Conservation (phyloP, 2,888 invertebrate genomes). For the Netelia inedita region DNA sequence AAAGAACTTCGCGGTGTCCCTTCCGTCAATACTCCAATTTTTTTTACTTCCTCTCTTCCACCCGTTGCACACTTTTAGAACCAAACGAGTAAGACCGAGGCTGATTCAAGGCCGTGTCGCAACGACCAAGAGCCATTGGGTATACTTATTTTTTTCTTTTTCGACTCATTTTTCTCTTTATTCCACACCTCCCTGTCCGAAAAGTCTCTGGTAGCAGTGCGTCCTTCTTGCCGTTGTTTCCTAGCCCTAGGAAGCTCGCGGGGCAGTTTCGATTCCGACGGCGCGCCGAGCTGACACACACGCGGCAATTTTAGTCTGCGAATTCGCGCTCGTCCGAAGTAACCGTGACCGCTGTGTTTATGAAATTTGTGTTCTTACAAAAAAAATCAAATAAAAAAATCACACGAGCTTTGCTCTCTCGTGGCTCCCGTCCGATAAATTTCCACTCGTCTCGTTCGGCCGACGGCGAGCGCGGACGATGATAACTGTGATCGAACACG, state of each 20-base stretch:
- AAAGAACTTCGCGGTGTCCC: conserved; percentile 72
- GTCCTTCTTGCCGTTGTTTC: conserved; percentile 31
- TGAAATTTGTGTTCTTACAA: neutral
- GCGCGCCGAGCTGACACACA: conserved; percentile 68
- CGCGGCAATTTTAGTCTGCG: conserved; percentile 7
- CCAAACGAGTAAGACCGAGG: conserved; percentile 63
- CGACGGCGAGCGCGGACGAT: conserved; percentile 25
- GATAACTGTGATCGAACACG: conserved; percentile 25
- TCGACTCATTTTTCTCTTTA: conserved; percentile 72
- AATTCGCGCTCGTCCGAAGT: conserved; percentile 15
- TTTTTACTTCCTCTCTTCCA: conserved; percentile 69
- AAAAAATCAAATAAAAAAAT: conserved; percentile 3
- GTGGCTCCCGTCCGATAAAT: neutral
- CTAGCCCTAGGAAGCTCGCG: conserved; percentile 44
- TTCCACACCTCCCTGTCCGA: conserved; percentile 64
- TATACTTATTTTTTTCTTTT: conserved; percentile 63
- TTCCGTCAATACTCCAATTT: conserved; percentile 83
- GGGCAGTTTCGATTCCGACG: conserved; percentile 71
- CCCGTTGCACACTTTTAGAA: conserved; percentile 65
- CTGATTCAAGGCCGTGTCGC: conserved; percentile 75
- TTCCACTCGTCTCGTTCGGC: neutral
- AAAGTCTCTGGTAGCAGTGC: conserved; percentile 50
- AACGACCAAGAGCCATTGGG: conserved; percentile 63
- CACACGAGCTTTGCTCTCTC: neutral
- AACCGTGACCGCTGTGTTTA: neutral